A percentile compares a stretch with the other conserved stretches of the same genome.
Conservation (phyloP, 2,888 invertebrate species). For the Apodemia duryi region DNA sequence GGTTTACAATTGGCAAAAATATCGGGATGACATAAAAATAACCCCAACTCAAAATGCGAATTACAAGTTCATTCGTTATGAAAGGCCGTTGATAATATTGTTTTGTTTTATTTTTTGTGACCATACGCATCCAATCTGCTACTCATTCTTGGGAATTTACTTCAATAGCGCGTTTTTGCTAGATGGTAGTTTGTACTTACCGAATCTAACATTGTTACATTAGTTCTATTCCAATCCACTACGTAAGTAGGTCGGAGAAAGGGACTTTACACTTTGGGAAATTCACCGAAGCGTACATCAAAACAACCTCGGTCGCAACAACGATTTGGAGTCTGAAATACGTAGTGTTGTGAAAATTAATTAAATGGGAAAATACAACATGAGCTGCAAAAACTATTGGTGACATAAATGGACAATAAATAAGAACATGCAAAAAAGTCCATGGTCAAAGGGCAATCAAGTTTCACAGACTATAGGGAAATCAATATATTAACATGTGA, state of each 20-base stretch:
- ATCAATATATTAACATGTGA: no score
- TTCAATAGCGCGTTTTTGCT: neutral
- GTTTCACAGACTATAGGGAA: no score
- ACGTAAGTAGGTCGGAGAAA: constrained; percentile 28
- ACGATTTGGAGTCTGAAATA: constrained; percentile 14
- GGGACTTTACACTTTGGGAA: constrained; percentile 23
- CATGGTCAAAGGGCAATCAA: no score
- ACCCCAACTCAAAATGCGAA: neutral
- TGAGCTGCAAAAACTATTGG: no score
- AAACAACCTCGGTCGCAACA: constrained; percentile 16
- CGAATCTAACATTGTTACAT: neutral
- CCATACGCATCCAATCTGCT: neutral
- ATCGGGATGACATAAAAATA: no score
- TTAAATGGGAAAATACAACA: neutral
- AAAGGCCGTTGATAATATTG: neutral
- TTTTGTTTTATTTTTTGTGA: neutral
- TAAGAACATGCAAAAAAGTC: no score
- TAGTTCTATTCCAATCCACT: constrained; percentile 14
- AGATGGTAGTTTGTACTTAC: neutral
- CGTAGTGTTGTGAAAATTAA: constrained; percentile 25
- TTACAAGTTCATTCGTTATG: neutral
- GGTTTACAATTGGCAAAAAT: no score
- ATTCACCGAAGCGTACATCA: constrained; percentile 29
- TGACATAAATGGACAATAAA: no score
- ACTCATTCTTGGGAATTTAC: neutral